Evolutionary conservation across 2,888 invertebrate species (phyloP), one percentile per base, ranked within the genome.

Genomic region (Lottia gigantea): DNA sequence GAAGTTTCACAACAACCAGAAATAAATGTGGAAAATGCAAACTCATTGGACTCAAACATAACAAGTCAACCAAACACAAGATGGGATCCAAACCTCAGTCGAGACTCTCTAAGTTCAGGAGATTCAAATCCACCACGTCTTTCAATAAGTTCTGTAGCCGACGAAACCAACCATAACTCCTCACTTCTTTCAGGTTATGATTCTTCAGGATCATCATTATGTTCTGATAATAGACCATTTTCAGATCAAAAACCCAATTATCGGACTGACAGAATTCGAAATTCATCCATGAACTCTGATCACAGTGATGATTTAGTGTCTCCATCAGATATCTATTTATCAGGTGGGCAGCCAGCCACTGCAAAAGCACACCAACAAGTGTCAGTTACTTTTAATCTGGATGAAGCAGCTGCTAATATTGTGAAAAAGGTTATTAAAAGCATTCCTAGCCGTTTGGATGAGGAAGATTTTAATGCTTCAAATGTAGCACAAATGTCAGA

Each of bases 371-470:
- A 40, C 40, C 19, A 11, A 55, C 19, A 8, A 23, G 23, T 55
- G 14, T 19, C 19, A 23, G 23, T 23, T 0, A 23, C 19, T 19
- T 11, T 23, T 12, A 55, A 71, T 64, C 71, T 66, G 47, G 72
- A 77, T 25, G 68, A 71, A 31, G 72, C 71, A 2, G 77, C 77
- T 25, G 77, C 76, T 4, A 63, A 61, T 16, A 77, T 77, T 46
- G 77, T 77, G 49, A 70, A 67, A 69, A 75, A 76, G 61, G 77
- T 77, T 23, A 71, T 77, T 16, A 69, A 76, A 70, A 65, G 72
- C 26, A 55, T 77, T 2, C 74, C 77, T 1, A 69, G 73, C 26
- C 68, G 68, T 26, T 40, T 71, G 11, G 72, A 68, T 4, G 16
- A 64, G 45, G 46, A 67, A 7, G 15, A 19, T 19, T 40, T 40